These are phyloP conservation scores for Polydrusus pterygomalis DNA, from an alignment of 2,888 invertebrate genomes.

Conservation along the genomic window DNA sequence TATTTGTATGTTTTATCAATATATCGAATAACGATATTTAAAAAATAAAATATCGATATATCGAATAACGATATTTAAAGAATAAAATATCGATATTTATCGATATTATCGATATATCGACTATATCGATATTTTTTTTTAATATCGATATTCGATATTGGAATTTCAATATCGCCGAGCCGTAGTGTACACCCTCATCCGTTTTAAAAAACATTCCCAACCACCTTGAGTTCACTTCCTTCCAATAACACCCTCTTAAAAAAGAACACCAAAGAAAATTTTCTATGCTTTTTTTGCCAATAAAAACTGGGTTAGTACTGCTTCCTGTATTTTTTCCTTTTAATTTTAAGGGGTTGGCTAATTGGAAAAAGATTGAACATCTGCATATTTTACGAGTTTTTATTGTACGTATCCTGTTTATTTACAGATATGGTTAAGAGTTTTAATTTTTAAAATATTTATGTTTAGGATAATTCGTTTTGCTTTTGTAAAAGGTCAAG, in stretches of 20 bases:
- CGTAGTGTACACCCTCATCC: background rate
- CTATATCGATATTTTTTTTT: too few species aligned
- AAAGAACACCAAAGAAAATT: conserved; percentile 9
- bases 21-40: too few species aligned
- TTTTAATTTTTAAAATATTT: background rate
- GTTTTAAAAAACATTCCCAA: conserved; percentile 11
- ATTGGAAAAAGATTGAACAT: conserved; percentile 43
- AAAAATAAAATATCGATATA: too few species aligned
- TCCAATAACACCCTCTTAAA: conserved; percentile 13
- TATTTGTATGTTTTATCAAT: too few species aligned
- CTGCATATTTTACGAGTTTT: conserved; percentile 23
- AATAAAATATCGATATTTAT: too few species aligned
- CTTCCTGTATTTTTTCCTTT: conserved; percentile 43
- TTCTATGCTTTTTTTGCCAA: conserved; percentile 27
- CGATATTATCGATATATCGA: too few species aligned
- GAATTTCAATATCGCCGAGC: too few species aligned
- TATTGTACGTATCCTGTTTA: conserved; percentile 28
- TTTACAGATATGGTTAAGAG: background rate
- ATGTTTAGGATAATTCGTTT: background rate
- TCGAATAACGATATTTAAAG: too few species aligned
- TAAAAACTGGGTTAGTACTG: conserved; percentile 45
- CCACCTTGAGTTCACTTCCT: conserved; percentile 41
- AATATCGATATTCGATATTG: too few species aligned
- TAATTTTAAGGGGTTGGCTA: conserved; percentile 33
- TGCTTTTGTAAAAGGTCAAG: too few species aligned